phyloP scores from a whole-genome alignment of 92 coral and sea anemone genomes.

The Pocillopora meandrina region DNA sequence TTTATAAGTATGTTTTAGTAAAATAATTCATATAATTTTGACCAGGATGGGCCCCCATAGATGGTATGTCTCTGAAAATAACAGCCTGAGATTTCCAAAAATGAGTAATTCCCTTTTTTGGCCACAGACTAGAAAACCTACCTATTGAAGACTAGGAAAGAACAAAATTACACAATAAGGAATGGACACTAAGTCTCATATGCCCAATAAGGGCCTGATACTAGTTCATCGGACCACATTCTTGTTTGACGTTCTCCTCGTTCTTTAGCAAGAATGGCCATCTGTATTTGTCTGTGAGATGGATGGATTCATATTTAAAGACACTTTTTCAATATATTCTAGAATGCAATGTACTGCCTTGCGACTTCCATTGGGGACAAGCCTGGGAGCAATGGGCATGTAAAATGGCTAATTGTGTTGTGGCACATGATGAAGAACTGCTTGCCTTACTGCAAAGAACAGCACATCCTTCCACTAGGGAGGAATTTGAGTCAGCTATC shows the following conservation, averaged over 20 bases:
- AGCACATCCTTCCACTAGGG: neutral
- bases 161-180: neutral
- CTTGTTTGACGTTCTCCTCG: too few relatives aligned
- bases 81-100: too few relatives aligned
- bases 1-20: neutral
- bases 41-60: too few relatives aligned
- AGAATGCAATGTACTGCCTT: constrained; percentile 60
- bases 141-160: neutral
- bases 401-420: neutral
- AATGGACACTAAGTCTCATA: too few relatives aligned
- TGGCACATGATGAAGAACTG: neutral
- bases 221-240: too few relatives aligned
- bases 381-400: constrained; percentile 54
- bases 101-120: too few relatives aligned
- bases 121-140: too few relatives aligned
- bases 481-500: neutral
- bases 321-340: neutral
- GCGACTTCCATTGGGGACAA: constrained; percentile 65
- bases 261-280: too few relatives aligned
- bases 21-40: too few relatives aligned
- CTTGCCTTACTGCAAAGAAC: neutral
- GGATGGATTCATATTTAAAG: too few relatives aligned
- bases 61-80: neutral
- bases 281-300: too few relatives aligned
- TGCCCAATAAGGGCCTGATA: too few relatives aligned